Evolutionary conservation across 2,888 invertebrate genomes (phyloP).

Genomic region (Teleogryllus oceanicus): DNA sequence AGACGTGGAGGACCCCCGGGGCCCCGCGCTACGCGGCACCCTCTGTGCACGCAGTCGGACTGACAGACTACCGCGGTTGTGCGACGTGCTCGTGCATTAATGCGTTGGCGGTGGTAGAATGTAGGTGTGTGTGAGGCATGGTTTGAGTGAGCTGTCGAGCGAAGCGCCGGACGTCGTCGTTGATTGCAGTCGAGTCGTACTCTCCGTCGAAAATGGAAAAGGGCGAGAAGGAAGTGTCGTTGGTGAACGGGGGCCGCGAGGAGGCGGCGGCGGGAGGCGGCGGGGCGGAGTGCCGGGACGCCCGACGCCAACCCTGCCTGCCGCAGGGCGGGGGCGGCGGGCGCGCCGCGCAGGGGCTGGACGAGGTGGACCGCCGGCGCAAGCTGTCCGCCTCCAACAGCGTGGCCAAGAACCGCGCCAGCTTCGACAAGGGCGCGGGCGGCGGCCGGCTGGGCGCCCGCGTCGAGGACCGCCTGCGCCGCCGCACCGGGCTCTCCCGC

Average conservation of each 20-base stretch:
- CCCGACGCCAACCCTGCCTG: not conserved
- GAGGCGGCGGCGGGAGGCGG: not conserved
- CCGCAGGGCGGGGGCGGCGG: not conserved
- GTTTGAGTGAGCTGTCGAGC: too few species aligned
- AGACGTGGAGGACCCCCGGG: too few species aligned
- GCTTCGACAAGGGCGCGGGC: not conserved
- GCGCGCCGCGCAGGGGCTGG: not conserved
- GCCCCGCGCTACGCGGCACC: too few species aligned
- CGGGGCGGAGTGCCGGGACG: not conserved
- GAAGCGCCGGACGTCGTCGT: too few species aligned
- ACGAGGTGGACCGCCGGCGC: not conserved
- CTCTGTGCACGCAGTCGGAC: too few species aligned
- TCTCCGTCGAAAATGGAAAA: not conserved
- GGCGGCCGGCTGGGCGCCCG: not conserved
- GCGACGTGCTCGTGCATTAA: too few species aligned
- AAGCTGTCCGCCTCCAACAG: not conserved
- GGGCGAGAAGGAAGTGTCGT: not conserved
- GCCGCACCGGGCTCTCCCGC: conserved; percentile 28
- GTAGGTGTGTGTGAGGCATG: too few species aligned
- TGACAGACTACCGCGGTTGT: too few species aligned
- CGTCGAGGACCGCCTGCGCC: conserved; percentile 25
- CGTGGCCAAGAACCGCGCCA: not conserved
- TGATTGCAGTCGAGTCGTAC: too few species aligned
- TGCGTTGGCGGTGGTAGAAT: too few species aligned
- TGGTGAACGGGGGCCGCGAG: not conserved